Conservation (phyloP, 2,797 vertebrate species). For the Vireo griseus region DNA sequence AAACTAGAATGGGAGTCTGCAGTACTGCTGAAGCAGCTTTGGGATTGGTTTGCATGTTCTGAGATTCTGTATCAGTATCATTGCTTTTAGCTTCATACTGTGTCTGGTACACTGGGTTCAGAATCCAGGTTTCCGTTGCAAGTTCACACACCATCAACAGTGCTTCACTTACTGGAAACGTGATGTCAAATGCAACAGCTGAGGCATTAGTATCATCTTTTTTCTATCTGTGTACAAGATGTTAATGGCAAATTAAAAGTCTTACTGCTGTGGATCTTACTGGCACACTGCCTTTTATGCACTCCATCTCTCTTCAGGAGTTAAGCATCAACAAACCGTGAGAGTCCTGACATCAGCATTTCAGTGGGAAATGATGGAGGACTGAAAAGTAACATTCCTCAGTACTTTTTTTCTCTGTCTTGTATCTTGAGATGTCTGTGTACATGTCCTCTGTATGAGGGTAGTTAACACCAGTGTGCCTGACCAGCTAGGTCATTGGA, state of each 20-base stretch:
- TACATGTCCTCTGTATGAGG: neutral
- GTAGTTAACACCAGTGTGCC: neutral
- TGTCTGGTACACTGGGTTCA: neutral
- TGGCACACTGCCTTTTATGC: neutral
- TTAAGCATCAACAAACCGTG: neutral
- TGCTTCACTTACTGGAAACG: neutral
- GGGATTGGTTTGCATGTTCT: neutral
- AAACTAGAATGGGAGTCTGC: neutral
- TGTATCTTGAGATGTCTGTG: neutral
- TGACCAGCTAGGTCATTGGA: neutral
- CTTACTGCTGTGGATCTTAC: neutral
- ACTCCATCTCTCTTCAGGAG: neutral
- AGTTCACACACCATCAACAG: neutral
- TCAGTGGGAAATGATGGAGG: neutral
- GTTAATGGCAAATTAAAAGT: neutral
- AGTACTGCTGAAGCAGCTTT: neutral
- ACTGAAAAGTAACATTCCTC: neutral
- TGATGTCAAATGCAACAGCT: neutral
- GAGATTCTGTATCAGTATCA: neutral
- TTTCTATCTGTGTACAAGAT: neutral
- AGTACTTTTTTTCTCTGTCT: neutral
- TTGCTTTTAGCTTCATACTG: neutral
- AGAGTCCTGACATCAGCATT: neutral
- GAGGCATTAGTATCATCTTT: neutral
- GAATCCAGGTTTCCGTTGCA: neutral